phyloP scores from a whole-genome alignment of 2,797 vertebrate genomes.

The Alcedo atthis region DNA sequence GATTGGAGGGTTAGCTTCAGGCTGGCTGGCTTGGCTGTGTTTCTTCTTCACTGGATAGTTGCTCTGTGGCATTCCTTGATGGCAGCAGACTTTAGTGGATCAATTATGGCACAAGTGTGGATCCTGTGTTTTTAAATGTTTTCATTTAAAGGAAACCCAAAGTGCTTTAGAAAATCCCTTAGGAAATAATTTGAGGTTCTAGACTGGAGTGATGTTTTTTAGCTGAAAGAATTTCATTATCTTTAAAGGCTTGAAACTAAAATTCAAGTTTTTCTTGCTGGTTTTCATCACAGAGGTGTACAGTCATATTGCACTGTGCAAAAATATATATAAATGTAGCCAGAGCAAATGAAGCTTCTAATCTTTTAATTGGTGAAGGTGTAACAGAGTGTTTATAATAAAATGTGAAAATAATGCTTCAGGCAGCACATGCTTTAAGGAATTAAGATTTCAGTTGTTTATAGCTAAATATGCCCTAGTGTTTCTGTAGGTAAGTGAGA shows the following conservation, averaged over 20 bases:
- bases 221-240: neutral
- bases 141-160: neutral
- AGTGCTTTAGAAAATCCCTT: neutral
- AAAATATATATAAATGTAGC: neutral
- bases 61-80: neutral
- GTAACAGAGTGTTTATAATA: neutral
- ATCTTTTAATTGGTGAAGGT: neutral
- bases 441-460: neutral
- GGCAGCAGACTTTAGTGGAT: neutral
- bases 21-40: neutral
- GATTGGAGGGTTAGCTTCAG: neutral
- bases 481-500: neutral
- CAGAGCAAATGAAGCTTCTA: neutral
- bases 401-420: neutral
- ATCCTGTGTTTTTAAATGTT: neutral
- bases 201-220: neutral
- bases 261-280: neutral
- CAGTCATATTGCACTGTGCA: neutral
- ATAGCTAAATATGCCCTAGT: neutral
- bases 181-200: neutral
- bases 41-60: neutral
- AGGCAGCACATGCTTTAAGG: neutral
- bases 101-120: accelerated
- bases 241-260: neutral
- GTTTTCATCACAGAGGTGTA: neutral